Evolutionary conservation across 2,797 vertebrate genomes (phyloP).

Genomic region (Paedocypris micromegethes): DNA sequence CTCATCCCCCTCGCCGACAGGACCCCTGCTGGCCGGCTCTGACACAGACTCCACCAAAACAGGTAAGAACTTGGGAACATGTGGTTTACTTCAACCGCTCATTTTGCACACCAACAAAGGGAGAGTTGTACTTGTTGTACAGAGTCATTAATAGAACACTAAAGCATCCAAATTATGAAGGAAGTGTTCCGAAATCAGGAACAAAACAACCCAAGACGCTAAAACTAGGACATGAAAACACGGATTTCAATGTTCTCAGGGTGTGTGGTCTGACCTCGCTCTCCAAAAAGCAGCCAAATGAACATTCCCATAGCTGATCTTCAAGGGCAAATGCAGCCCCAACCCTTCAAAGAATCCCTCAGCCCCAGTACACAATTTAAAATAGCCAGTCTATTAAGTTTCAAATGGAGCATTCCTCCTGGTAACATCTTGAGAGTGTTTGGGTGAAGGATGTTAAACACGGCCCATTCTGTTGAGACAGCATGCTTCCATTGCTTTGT

Average conservation of each 20-base stretch:
- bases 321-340: not conserved
- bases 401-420: constrained; percentile 11
- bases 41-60: constrained; percentile 64
- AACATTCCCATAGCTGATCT: constrained; percentile 15
- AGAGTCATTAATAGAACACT: not conserved
- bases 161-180: not conserved
- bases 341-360: not conserved
- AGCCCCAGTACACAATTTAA: constrained; percentile 13
- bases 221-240: constrained; percentile 1
- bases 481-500: constrained; percentile 35
- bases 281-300: not conserved
- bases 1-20: constrained; percentile 65
- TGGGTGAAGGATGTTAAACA: constrained; percentile 41
- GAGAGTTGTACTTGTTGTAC: not conserved
- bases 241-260: not conserved
- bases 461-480: constrained; percentile 14
- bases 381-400: constrained; percentile 20
- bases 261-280: constrained; percentile 30
- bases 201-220: constrained; percentile 9
- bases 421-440: constrained; percentile 38
- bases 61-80: constrained; percentile 56
- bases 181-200: not conserved
- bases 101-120: not conserved
- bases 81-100: not conserved
- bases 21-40: constrained; percentile 47